Base-by-base conservation (phyloP, 2,888 invertebrate genomes). In the Drosophila sordidapex region DNA sequence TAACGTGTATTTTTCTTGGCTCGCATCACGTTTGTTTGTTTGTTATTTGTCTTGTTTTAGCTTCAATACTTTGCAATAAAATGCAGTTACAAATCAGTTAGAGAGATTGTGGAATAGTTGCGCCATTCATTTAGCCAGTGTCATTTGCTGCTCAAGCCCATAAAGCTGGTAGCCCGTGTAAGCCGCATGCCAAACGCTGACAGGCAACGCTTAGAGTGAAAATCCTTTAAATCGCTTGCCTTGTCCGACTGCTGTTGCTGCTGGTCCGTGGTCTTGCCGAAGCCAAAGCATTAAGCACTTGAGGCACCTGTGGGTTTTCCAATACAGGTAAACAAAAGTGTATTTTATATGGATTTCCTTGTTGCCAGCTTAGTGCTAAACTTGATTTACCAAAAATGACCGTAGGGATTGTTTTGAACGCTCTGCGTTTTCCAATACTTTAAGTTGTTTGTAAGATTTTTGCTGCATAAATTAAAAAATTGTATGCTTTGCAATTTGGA, bases 131-230 rank as follows among this genome's bases (percentile, higher is more conserved):
- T 86, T 81, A 68, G 83, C 57, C 59, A 62, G 60, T 77, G 72
- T 76, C 84, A 83, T 83, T 81, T 79, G 70, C 77, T 71, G 60
- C 54, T 75, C 82, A 84, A 86, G 86, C 79, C 75, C 79, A 82
- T 82, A 77, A 76, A 74, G 78, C 79, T 53, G 52, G 57, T 60
- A 68, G 75, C 81, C 81, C 84, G 81, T 86, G 87, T 87, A 87
- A 87, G 87, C 86, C 80, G 81, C 77, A 82, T 87, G 84, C 86
- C 87, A 87, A 87, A 79, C 84, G 86, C 81, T 88, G 88, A 87
- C 86, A 87, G 81, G 75, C 76, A 74, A 59, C 84, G 87, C 86
- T 87, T 87, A 87, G 76, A 79, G 77, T 64, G 77, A 72, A 87
- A 87, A 87, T 84, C 88, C 86, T 66, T 76, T 87, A 86, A 87